phyloP scores from a whole-genome alignment of 2,113 vertebrate genomes.

The Eptesicus fuscus region DNA sequence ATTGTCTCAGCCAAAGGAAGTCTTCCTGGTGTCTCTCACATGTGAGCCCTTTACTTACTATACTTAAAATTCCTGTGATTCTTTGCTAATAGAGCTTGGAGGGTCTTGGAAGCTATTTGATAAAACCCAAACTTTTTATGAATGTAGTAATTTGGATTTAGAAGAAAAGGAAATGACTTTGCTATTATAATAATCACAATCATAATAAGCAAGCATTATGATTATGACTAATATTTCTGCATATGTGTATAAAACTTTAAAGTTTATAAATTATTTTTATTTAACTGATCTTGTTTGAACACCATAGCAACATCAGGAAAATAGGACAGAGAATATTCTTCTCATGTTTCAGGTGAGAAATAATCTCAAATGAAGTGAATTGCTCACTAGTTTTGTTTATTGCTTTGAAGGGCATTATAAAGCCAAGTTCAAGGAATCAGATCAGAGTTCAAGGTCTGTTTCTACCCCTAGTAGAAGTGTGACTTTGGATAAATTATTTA shows the following conservation, averaged over 20 bases:
- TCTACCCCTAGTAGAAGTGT: not conserved
- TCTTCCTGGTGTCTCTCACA: not conserved
- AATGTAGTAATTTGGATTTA: slow-evolving; percentile 13
- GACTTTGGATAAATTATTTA: not conserved
- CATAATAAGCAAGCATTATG: slow-evolving; percentile 29
- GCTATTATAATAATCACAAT: slow-evolving; percentile 40
- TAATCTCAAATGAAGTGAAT: not conserved
- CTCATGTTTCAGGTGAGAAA: slow-evolving; percentile 23
- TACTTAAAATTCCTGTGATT: slow-evolving; percentile 22
- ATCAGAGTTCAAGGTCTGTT: not conserved
- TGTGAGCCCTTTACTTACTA: not conserved
- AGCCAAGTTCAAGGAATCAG: not conserved
- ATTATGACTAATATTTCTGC: slow-evolving; percentile 27
- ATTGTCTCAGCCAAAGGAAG: not conserved
- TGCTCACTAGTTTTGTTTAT: slow-evolving; percentile 4
- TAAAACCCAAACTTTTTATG: slow-evolving; percentile 56
- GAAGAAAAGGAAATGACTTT: slow-evolving; percentile 60
- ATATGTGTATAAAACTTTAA: slow-evolving; percentile 9
- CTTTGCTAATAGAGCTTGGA: slow-evolving; percentile 28
- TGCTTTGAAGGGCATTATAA: not conserved
- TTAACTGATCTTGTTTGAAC: not conserved
- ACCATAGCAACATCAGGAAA: not conserved
- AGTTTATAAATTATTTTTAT: slow-evolving; percentile 32
- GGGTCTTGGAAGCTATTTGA: slow-evolving; percentile 8
- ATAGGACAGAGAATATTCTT: not conserved